A percentile compares a stretch with the other conserved stretches of the same genome.
Conservation (phyloP, 2,888 invertebrate genomes). For the Anoncus sp. region DNA sequence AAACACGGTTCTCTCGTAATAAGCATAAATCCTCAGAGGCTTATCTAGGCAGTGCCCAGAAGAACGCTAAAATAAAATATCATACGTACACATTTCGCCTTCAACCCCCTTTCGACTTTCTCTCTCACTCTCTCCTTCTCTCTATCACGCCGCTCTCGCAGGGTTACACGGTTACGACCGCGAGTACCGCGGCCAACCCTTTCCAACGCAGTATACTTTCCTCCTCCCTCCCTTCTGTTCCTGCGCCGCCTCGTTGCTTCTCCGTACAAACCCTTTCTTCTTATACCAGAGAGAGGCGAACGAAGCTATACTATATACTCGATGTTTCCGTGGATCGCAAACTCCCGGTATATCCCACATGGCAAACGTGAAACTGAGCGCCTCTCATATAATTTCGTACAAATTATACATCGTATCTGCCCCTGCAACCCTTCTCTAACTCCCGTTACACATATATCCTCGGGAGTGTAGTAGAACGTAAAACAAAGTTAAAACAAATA, state of each 20-base stretch:
- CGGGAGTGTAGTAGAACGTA: background rate
- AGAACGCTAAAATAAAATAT: slow-evolving; percentile 83
- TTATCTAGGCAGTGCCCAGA: slow-evolving; percentile 82
- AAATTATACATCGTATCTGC: slow-evolving; percentile 59
- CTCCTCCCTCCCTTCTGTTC: slow-evolving; percentile 21
- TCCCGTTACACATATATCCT: slow-evolving; percentile 20
- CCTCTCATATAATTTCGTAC: slow-evolving; percentile 59
- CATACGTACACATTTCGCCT: slow-evolving; percentile 78
- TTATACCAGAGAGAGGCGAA: slow-evolving; percentile 27
- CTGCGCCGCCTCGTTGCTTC: slow-evolving; percentile 33
- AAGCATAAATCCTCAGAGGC: slow-evolving; percentile 83
- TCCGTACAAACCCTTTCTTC: slow-evolving; percentile 58
- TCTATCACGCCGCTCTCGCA: slow-evolving; percentile 28
- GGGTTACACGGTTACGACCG: slow-evolving; percentile 55
- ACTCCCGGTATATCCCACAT: slow-evolving; percentile 4
- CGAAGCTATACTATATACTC: slow-evolving; percentile 6
- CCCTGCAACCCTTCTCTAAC: slow-evolving; percentile 40
- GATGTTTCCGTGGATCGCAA: slow-evolving; percentile 50
- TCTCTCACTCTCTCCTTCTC: background rate
- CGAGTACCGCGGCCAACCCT: slow-evolving; percentile 47
- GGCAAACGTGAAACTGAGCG: background rate
- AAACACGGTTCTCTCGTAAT: slow-evolving; percentile 78
- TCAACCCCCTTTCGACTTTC: slow-evolving; percentile 68
- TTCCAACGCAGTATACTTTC: slow-evolving; percentile 27
- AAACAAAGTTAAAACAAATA: slow-evolving; percentile 27